phyloP scores from a whole-genome alignment of 1,140 invertebrate species.

The Bathynomus jamesi region DNA sequence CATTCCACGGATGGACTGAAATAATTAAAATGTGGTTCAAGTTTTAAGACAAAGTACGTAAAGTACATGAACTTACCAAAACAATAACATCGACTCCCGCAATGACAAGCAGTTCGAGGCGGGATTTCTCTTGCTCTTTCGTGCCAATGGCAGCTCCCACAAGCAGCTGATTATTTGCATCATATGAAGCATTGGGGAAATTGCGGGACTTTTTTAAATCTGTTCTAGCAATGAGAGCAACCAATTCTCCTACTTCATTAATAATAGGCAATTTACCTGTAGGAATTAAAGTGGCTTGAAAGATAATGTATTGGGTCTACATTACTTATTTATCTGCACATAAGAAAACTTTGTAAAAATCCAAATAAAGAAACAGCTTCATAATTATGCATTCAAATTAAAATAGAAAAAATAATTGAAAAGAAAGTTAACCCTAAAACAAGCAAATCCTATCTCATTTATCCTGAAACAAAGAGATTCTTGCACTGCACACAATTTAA shows the following conservation, averaged over 20 bases:
- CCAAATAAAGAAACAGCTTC: not conserved
- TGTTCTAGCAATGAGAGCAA: slow-evolving; percentile 88
- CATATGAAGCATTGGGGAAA: slow-evolving; percentile 94
- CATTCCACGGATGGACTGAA: no score
- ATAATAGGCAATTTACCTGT: slow-evolving; percentile 85
- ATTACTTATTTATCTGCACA: not conserved
- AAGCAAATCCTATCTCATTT: not conserved
- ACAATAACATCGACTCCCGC: slow-evolving; percentile 97
- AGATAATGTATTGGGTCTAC: no score
- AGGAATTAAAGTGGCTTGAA: not conserved
- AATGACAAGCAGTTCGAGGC: slow-evolving; percentile 66
- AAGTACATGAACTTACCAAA: slow-evolving; percentile 57
- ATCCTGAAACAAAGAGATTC: not conserved
- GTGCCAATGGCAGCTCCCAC: slow-evolving; percentile 97
- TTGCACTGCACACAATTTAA: not conserved
- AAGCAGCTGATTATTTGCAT: slow-evolving; percentile 92
- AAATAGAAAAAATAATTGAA: not conserved
- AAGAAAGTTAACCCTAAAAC: not conserved
- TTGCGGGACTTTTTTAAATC: slow-evolving; percentile 96
- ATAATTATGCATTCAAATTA: not conserved
- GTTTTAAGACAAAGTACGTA: no score
- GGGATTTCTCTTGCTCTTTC: slow-evolving; percentile 67
- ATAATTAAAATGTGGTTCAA: no score
- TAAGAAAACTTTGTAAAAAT: not conserved
- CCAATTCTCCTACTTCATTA: slow-evolving; percentile 64